A percentile compares a stretch with the other conserved stretches of the same genome.
These are phyloP conservation scores for Lutraria lutraria DNA, from an alignment of 2,888 invertebrate genomes.

Conservation along the genomic window DNA sequence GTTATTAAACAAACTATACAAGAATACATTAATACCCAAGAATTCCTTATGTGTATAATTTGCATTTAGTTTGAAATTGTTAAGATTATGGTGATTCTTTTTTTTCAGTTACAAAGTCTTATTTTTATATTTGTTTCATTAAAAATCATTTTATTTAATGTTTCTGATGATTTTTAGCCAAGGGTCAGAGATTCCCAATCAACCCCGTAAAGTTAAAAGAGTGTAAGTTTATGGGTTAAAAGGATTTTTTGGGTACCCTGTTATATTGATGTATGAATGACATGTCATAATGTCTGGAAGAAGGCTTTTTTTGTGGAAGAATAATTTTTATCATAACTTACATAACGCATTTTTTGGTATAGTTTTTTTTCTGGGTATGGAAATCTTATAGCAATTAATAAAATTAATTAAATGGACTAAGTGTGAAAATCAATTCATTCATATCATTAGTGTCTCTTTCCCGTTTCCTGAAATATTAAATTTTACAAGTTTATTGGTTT, in stretches of 20 bases:
- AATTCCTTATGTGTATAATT: background rate
- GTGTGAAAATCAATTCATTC: background rate
- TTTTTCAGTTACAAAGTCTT: background rate
- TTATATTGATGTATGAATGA: background rate
- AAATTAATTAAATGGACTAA: background rate
- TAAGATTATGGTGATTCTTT: background rate
- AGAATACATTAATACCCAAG: background rate
- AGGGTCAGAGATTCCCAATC: background rate
- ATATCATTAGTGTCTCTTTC: too few species aligned
- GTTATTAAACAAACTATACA: background rate
- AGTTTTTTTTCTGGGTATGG: background rate
- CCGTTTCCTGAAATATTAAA: too few species aligned
- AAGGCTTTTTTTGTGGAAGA: background rate
- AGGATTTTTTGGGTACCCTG: background rate
- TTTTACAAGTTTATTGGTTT: too few species aligned
- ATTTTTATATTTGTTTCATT: background rate
- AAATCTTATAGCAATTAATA: background rate
- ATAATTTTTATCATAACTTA: background rate
- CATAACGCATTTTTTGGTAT: background rate
- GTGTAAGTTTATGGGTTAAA: conserved; percentile 57
- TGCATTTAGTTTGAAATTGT: background rate
- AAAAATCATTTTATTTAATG: background rate
- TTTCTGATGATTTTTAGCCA: conserved; percentile 22
- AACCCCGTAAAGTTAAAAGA: conserved; percentile 50
- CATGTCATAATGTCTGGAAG: background rate